Base-by-base conservation (phyloP, 1,140 invertebrate genomes). In the Brachionus plicatilis region DNA sequence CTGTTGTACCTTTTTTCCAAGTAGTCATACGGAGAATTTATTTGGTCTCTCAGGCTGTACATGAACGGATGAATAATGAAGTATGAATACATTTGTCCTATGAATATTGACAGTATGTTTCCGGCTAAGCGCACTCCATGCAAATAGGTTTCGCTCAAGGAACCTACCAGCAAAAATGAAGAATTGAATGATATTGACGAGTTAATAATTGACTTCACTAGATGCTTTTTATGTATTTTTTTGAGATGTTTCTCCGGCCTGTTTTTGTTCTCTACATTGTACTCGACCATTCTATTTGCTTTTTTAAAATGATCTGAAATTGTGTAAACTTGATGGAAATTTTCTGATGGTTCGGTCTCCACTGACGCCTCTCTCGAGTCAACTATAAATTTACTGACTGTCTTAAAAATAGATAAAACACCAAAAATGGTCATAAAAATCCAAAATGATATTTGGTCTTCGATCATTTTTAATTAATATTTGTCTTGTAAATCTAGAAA, bases 371-470 rank as follows among this genome's bases (percentile, higher is more conserved):
- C n/a, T 76, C 47, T 76, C 11, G 47, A 27, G 24, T 76, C 72
- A 27, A 3, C 45, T 9, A 76, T 29, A 76, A 11, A 76, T 76
- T 76, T 76, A n/a, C 53, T 76, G 14, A 76, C 20, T 50, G 72
- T 76, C 50, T 76, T 76, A 1, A 76, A 11, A 50, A 76, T 76
- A 6, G 72, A 76, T 50, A 76, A 53, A 50, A 53, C 27, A 76
- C 20, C 72, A 76, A 50, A 76, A 27, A 76, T 7, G 9, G 24
- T 12, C 41, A 76, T 76, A 50, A 76, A 76, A 24, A 76, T 76
- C 45, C 72, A 47, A 76, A 76, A 76, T 27, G 72, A 47, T 24
- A 76, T 76, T 76, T 76, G 72, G 20, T 76, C 72, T 50, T 76
- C 72, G 27, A 76, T 76, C 72, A 76, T 76, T 76, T 50, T 76